Base-by-base conservation (phyloP, 2,113 vertebrate species). In the Entosphenus tridentatus region DNA sequence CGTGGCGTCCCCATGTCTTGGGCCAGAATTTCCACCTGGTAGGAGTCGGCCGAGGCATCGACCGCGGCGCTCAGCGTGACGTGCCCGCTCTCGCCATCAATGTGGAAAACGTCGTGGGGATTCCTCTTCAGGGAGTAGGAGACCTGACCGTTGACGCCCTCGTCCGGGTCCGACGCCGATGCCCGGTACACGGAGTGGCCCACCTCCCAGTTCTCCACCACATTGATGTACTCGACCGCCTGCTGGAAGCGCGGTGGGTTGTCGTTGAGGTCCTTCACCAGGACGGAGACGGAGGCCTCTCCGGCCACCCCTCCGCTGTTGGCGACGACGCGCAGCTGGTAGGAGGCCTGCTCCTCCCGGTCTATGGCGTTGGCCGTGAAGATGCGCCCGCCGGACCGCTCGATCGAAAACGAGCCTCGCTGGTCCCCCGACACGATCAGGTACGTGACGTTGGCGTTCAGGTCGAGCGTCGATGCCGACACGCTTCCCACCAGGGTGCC, bases 201-300 rank as follows among this genome's bases (percentile, higher is more conserved):
- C 0, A 84, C 81, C 75, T 82, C 83, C 92, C 92, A 98, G 74
- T 95, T 96, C 73, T 96, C 93, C 69, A 96, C 93, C 1, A 87
- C 89, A 2, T 89, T 85, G 55, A 95, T 84, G 9, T 85, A 87
- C 79, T 95, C 93, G 16, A 86, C 82, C 0, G 80, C 68, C 0
- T 93, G 88, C 68, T 86, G 65, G 7, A 97, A 98, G 71, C 80
- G 84, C 2, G 93, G 93, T 2, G 89, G 82, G 8, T 98, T 96
- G 75, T 98, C 93, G 72, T 98, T 98, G 71, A 96, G 73, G 74
- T 98, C 93, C 78, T 86, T 95, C 12, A 98, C 86, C 0, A 88
- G 96, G 74, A 98, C 82, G 73, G 96, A 96, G 39, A 95, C 87
- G 71, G 85, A 9, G 1, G 89, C 75, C 11, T 95, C 87, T 2